Conservation (phyloP, 2,113 vertebrate genomes). For the Cynocephalus volans region DNA sequence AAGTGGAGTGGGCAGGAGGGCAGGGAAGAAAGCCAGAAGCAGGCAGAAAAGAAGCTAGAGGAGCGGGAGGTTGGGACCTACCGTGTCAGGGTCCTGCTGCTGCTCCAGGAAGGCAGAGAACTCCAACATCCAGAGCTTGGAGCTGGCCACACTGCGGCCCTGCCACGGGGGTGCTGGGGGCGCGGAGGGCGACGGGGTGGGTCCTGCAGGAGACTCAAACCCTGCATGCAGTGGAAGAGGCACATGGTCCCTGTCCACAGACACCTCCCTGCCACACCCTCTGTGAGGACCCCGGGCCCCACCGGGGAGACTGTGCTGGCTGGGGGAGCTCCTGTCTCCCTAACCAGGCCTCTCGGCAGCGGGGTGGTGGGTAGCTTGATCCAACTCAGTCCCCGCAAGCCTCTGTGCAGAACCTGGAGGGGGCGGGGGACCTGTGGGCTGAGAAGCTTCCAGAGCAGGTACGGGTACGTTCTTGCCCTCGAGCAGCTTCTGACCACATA, state of each 20-base stretch:
- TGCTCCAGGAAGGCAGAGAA: slow-evolving; percentile 98
- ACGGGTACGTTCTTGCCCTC: not conserved
- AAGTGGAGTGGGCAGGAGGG: not conserved
- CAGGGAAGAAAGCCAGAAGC: not conserved
- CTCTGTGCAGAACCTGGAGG: not conserved
- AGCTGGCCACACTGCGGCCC: slow-evolving; percentile 95
- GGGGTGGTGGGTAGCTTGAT: too few species aligned
- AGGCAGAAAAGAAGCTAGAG: fast-evolving
- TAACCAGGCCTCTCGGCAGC: not conserved
- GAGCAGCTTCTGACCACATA: not conserved
- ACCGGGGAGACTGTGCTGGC: fast-evolving
- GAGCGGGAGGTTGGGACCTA: slow-evolving; percentile 86
- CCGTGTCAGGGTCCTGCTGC: slow-evolving; percentile 95
- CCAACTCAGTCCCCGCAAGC: not conserved
- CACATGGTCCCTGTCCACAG: not conserved
- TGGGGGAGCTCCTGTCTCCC: not conserved
- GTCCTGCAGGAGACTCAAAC: slow-evolving; percentile 92
- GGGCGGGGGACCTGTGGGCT: not conserved
- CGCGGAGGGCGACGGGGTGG: slow-evolving; percentile 91
- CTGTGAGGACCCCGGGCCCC: not conserved
- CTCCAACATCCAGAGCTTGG: slow-evolving; percentile 97
- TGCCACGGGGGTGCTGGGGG: slow-evolving; percentile 94
- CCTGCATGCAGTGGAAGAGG: slow-evolving; percentile 85
- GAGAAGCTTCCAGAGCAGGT: not conserved
- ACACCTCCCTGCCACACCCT: not conserved